Conservation (phyloP, 2,888 invertebrate species). For the Nomada ferruginata region DNA sequence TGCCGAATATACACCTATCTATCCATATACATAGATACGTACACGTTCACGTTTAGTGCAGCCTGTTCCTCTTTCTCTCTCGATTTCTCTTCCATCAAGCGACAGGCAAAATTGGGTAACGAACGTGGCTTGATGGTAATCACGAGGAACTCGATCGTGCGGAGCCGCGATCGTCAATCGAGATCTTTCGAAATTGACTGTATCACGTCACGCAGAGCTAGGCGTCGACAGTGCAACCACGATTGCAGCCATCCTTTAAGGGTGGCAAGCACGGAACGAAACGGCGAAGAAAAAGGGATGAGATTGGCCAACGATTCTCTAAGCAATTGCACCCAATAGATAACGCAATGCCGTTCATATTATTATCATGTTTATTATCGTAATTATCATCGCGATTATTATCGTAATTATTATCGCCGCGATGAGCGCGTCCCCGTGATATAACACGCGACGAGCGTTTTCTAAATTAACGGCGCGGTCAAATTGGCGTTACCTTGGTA, state of each 20-base stretch:
- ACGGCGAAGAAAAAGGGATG: not conserved
- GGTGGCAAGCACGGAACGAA: not conserved
- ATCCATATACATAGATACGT: not conserved
- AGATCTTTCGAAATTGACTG: slow-evolving; percentile 52
- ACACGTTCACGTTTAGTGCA: not conserved
- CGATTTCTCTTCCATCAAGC: slow-evolving; percentile 17
- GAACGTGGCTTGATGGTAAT: slow-evolving; percentile 50
- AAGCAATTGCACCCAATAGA: not conserved
- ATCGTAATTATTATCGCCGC: slow-evolving; percentile 48
- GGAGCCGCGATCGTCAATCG: slow-evolving; percentile 26
- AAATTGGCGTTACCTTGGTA: slow-evolving; percentile 45
- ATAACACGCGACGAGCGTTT: slow-evolving; percentile 2
- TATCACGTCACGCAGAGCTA: slow-evolving; percentile 39
- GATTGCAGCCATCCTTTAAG: slow-evolving; percentile 14
- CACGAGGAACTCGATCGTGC: slow-evolving; percentile 41
- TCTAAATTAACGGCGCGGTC: not conserved
- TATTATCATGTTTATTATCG: slow-evolving; percentile 19
- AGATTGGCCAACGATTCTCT: no score
- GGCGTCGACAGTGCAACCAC: slow-evolving; percentile 26
- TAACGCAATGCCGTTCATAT: slow-evolving; percentile 39
- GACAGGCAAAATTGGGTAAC: slow-evolving; percentile 52
- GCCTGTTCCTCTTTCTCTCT: not conserved
- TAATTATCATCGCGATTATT: slow-evolving; percentile 4
- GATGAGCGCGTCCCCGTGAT: slow-evolving; percentile 23
- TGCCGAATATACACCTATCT: slow-evolving; percentile 2